Conservation (phyloP, 2,113 vertebrate species). For the Nerophis lumbriciformis region DNA sequence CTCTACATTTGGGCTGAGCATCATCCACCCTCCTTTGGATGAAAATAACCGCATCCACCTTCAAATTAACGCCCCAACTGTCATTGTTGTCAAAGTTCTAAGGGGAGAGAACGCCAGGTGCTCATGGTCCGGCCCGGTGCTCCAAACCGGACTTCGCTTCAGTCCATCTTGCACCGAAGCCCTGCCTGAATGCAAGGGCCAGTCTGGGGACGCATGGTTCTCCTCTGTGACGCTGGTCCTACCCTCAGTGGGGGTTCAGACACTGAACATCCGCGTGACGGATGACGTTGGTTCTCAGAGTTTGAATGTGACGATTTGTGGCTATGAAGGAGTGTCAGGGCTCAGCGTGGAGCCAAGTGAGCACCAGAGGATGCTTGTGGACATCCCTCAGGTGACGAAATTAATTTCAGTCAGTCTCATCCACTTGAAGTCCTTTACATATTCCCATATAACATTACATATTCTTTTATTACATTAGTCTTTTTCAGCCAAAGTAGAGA, state of each 20-base stretch:
- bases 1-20: constrained; percentile 38
- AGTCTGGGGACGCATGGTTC: constrained; percentile 58
- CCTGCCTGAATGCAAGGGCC: constrained; percentile 38
- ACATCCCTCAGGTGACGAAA: constrained; percentile 62
- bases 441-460: neutral
- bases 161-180: constrained; percentile 56
- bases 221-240: constrained; percentile 53
- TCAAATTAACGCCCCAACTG: constrained; percentile 36
- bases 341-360: constrained; percentile 63
- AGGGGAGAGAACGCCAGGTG: constrained; percentile 57
- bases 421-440: neutral
- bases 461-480: constrained; percentile 33
- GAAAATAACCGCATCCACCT: constrained; percentile 58
- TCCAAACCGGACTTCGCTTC: constrained; percentile 53
- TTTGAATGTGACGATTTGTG: constrained; percentile 55
- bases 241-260: constrained; percentile 38
- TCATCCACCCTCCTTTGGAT: constrained; percentile 61
- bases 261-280: constrained; percentile 53
- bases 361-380: constrained; percentile 56
- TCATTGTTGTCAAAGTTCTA: constrained; percentile 59
- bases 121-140: constrained; percentile 66
- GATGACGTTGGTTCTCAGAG: constrained; percentile 51
- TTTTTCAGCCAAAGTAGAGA: constrained; percentile 62
- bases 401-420: neutral
- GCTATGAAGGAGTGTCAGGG: constrained; percentile 60